These are phyloP conservation scores for Andrena hattorfiana DNA, from an alignment of 2,888 invertebrate species.

Conservation along the genomic window DNA sequence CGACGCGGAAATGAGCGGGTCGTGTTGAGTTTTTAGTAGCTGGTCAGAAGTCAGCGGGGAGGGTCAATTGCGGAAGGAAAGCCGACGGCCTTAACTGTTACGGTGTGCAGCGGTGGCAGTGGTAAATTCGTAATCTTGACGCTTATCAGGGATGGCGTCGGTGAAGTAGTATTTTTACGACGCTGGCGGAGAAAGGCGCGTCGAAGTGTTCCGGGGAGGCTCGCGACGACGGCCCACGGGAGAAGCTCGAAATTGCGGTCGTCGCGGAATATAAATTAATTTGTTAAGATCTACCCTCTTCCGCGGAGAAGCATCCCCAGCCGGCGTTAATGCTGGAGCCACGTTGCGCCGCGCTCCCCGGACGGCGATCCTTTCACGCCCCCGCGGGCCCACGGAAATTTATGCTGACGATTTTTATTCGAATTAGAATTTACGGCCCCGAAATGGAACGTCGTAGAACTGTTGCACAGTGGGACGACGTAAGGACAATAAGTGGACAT, in stretches of 20 bases:
- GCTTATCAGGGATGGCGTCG: too few species aligned
- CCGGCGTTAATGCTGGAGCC: slow-evolving; percentile 57
- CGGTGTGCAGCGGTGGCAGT: too few species aligned
- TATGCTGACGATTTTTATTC: slow-evolving; percentile 64
- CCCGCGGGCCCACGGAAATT: slow-evolving; percentile 59
- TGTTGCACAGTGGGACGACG: too few species aligned
- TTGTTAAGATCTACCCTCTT: slow-evolving; percentile 55
- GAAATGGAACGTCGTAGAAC: neutral
- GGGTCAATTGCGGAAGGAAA: too few species aligned
- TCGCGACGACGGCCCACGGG: slow-evolving; percentile 10
- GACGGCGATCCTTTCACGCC: slow-evolving; percentile 38
- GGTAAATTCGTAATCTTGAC: too few species aligned
- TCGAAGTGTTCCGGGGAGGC: slow-evolving; percentile 44
- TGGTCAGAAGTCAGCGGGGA: too few species aligned
- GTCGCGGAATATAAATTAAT: slow-evolving; percentile 69
- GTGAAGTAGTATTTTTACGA: too few species aligned
- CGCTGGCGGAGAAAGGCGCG: neutral
- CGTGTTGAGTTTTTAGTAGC: neutral
- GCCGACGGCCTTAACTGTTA: too few species aligned
- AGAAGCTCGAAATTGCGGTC: slow-evolving; percentile 53
- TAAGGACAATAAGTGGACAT: too few species aligned
- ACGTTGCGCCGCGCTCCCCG: slow-evolving; percentile 41
- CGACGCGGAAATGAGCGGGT: neutral
- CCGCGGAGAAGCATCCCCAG: slow-evolving; percentile 35
- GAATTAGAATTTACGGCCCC: slow-evolving; percentile 57